Conservation (phyloP, 2,113 vertebrate genomes). For the Hippocampus abdominalis region DNA sequence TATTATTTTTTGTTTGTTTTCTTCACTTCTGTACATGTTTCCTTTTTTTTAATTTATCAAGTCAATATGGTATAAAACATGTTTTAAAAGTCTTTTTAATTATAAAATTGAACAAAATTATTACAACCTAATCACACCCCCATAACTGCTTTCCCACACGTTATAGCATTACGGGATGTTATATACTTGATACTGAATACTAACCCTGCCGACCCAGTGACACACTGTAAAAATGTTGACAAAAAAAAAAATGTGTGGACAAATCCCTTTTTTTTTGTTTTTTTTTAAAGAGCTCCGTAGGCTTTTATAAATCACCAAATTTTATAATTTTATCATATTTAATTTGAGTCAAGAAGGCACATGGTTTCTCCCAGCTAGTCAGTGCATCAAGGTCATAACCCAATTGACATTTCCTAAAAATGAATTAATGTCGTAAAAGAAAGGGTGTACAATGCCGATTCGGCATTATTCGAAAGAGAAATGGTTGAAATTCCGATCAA, state of each 20-base stretch:
- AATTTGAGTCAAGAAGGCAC: neutral
- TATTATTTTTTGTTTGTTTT: too few species aligned
- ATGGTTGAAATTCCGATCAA: neutral
- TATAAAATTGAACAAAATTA: neutral
- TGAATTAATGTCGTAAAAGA: neutral
- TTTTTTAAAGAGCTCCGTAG: neutral
- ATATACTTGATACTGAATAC: neutral
- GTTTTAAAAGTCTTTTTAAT: neutral
- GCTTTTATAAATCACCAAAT: neutral
- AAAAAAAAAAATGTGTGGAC: too few species aligned
- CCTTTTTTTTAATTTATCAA: too few species aligned
- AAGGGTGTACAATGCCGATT: neutral
- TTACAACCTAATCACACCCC: neutral
- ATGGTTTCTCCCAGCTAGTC: neutral
- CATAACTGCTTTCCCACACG: neutral
- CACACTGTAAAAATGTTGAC: neutral
- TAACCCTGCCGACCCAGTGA: neutral
- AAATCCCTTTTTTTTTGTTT: too few species aligned
- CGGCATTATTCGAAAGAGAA: neutral
- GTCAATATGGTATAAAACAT: too few species aligned
- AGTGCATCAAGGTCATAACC: neutral
- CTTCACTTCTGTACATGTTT: too few species aligned
- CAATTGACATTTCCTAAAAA: neutral
- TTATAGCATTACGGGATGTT: too few species aligned
- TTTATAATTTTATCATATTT: neutral